These are phyloP conservation scores for Lepetodrilus schrolli DNA, from an alignment of 2,888 invertebrate species.

Conservation along the genomic window DNA sequence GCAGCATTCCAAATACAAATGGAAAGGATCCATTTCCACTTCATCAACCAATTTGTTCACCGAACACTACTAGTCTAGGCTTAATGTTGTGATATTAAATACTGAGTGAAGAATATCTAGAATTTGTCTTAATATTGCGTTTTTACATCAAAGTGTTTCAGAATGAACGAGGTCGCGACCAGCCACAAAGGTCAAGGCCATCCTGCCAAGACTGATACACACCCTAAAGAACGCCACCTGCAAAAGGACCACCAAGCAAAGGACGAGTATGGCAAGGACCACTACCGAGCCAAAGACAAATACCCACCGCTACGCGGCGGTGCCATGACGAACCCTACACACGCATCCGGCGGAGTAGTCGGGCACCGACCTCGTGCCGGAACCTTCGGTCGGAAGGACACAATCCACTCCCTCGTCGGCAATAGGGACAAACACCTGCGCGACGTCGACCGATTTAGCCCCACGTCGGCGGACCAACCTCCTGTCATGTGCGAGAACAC, in stretches of 20 bases:
- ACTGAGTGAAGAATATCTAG: no score
- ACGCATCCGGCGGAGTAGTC: slow-evolving; percentile 30
- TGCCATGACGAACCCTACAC: slow-evolving; percentile 32
- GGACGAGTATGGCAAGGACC: slow-evolving; percentile 40
- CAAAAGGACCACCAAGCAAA: slow-evolving; percentile 37
- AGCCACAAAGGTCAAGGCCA: no score
- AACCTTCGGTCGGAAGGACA: slow-evolving; percentile 44
- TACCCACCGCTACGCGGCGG: slow-evolving; percentile 42
- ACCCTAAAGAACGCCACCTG: slow-evolving; percentile 35
- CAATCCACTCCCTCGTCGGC: slow-evolving; percentile 4
- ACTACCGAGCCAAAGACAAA: slow-evolving; percentile 41
- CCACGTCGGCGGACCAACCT: slow-evolving; percentile 43
- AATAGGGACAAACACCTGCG: slow-evolving; percentile 32
- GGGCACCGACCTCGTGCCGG: slow-evolving; percentile 52
- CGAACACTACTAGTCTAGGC: no score
- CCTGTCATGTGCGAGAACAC: slow-evolving; percentile 63
- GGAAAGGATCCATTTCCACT: no score
- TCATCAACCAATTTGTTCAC: no score
- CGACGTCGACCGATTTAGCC: slow-evolving; percentile 55
- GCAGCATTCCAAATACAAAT: no score
- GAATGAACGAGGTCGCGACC: no score
- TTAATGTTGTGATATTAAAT: no score
- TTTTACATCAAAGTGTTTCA: no score
- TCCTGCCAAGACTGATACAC: slow-evolving; percentile 29
- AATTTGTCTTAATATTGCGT: no score